A percentile compares a stretch with the other conserved stretches of the same genome.
Conservation (phyloP, 2,888 invertebrate species). For the Callosobruchus maculatus region DNA sequence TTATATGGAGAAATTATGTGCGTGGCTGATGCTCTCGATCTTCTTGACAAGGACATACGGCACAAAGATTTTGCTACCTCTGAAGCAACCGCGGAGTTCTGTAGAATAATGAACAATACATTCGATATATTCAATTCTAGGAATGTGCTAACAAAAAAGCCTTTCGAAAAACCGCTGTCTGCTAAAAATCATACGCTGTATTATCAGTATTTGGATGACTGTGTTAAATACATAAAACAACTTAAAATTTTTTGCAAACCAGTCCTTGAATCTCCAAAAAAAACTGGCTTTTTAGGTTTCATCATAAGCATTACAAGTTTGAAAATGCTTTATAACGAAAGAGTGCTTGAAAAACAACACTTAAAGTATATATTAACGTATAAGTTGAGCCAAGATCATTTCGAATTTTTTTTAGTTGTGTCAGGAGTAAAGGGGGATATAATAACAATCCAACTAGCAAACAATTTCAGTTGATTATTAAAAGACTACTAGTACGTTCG, state of each 20-base stretch:
- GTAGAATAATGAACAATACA: slow-evolving; percentile 7
- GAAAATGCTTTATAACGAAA: slow-evolving; percentile 7
- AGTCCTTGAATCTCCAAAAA: slow-evolving; percentile 3
- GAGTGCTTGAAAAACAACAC: too few relatives aligned
- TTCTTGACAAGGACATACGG: background rate
- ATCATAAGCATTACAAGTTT: slow-evolving; percentile 16
- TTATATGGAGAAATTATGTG: slow-evolving; percentile 16
- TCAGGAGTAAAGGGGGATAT: slow-evolving; percentile 8
- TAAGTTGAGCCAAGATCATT: slow-evolving; percentile 13
- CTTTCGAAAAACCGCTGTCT: slow-evolving; percentile 7
- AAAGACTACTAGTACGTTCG: slow-evolving; percentile 9
- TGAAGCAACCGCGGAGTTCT: slow-evolving; percentile 7
- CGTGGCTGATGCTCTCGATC: slow-evolving; percentile 5
- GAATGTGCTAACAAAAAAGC: slow-evolving; percentile 6
- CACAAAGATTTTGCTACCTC: background rate
- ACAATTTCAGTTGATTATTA: slow-evolving; percentile 12
- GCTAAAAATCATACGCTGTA: background rate
- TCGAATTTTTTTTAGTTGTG: slow-evolving; percentile 10
- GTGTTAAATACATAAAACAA: background rate
- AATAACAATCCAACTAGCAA: slow-evolving; percentile 16
- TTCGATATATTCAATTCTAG: slow-evolving; percentile 12
- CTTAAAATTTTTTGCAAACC: slow-evolving; percentile 1
- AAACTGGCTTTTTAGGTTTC: slow-evolving; percentile 18
- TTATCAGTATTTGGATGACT: slow-evolving; percentile 3
- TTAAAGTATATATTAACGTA: slow-evolving; percentile 6